Conservation (phyloP, 2,888 invertebrate genomes). For the Temnothorax ravouxi region DNA sequence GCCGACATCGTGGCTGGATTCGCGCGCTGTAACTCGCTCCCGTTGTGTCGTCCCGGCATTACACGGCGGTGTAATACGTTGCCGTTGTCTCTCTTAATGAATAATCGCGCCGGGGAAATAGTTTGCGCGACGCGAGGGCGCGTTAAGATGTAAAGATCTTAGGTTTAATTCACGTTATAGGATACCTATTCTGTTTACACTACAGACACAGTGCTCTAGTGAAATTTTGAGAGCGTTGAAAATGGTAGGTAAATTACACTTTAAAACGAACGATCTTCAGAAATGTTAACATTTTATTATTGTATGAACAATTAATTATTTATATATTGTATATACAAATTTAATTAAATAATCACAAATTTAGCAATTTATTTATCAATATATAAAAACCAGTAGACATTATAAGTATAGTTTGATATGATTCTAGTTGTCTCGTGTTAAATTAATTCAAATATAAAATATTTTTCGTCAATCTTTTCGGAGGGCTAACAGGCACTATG, state of each 20-base stretch:
- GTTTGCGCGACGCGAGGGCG: constrained; percentile 49
- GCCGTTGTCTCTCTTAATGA: constrained; percentile 58
- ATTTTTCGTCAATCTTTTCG: neutral
- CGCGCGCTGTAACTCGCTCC: constrained; percentile 54
- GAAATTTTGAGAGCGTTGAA: constrained; percentile 13
- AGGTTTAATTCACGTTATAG: constrained; percentile 46
- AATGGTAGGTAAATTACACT: neutral
- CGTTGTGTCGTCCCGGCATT: constrained; percentile 51
- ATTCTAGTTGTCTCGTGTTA: neutral
- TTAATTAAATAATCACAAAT: constrained; percentile 13
- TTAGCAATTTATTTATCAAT: neutral
- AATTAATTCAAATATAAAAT: neutral
- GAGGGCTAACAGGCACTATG: neutral
- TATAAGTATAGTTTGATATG: neutral
- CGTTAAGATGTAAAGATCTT: constrained; percentile 54
- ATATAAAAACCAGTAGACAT: neutral
- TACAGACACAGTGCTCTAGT: neutral
- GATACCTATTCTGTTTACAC: constrained; percentile 18
- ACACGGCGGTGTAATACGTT: constrained; percentile 51
- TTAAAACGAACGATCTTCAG: neutral
- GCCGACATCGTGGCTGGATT: constrained; percentile 57
- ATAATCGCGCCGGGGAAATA: constrained; percentile 54
- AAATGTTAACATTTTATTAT: neutral
- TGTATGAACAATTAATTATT: neutral
- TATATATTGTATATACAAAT: neutral